These are phyloP conservation scores for Galbula dea DNA, from an alignment of 2,113 vertebrate species.

Conservation along the genomic window DNA sequence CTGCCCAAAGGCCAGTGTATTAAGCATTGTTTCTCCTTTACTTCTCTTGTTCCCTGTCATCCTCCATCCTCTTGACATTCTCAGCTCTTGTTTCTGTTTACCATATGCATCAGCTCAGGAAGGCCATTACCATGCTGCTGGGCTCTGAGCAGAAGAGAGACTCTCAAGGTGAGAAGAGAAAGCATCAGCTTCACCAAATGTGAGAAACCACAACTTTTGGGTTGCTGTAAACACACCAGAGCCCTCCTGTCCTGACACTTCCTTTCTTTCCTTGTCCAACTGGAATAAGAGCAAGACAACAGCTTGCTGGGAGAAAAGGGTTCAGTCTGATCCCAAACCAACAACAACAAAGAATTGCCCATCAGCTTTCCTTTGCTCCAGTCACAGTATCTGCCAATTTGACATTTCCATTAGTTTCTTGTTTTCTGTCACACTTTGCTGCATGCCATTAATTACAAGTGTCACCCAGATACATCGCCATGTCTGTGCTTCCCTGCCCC, in stretches of 20 bases:
- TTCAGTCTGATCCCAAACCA: not conserved
- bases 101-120: not conserved
- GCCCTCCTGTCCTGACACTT: not conserved
- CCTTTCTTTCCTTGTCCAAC: not conserved
- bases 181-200: not conserved
- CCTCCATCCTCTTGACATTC: not conserved
- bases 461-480: not conserved
- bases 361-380: not conserved
- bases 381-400: not conserved
- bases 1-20: not conserved
- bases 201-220: not conserved
- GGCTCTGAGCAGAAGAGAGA: not conserved
- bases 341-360: not conserved
- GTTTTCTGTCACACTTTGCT: not conserved
- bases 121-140: not conserved
- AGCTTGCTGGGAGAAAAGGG: not conserved
- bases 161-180: conserved; percentile 19
- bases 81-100: conserved; percentile 18
- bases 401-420: not conserved
- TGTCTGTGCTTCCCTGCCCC: accelerated
- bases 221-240: not conserved
- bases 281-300: not conserved
- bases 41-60: not conserved
- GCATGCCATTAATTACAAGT: not conserved
- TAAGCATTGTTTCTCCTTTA: not conserved